Evolutionary conservation across 1,140 invertebrate genomes (phyloP), one percentile per base, ranked within the genome.

Genomic region (Drosophila bipectinata): DNA sequence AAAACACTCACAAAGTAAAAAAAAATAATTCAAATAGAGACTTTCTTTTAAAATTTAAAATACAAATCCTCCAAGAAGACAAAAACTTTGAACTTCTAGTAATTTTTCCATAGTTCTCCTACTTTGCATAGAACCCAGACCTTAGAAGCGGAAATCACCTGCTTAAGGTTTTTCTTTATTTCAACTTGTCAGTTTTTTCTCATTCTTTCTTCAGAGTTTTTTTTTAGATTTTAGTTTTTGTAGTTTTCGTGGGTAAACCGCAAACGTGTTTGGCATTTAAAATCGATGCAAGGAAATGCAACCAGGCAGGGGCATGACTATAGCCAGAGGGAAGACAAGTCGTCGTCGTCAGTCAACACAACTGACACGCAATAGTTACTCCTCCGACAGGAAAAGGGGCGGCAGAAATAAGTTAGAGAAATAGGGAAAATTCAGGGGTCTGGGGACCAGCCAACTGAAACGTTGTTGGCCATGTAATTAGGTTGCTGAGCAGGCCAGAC

Each of bases 231-330:
- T 49, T 26, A 41, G 39, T 55, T 45, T 47, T 6, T 24, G 21
- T 14, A 10, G 15, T 72, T 72, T 68, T 68, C 32, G 66, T 67
- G 66, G 61, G 47, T 48, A 68, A 56, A 68, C 63, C 69, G 57
- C 69, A 73, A 73, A 73, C 72, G 71, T 66, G 73, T 77, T 75
- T 76, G 54, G 72, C 72, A 76, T 60, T 64, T 58, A 64, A 75
- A 75, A 76, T 76, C 69, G 54, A 75, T 67, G 58, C 51, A 54
- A 60, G 49, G 68, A 67, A 67, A 77, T 60, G 54, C 62, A 57
- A 44, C 47, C 34, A 24, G 18, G 44, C 44, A 41, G 14, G 5
- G 8, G 12, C 32, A 24, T 1, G 15, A 15, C 28, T 28, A 69
- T 47, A 26, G 62, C 44, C 61, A 21, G 21, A 26, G 54, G 12